These are phyloP conservation scores for Scrobipalpa costella DNA, from an alignment of 2,888 invertebrate genomes.

Conservation along the genomic window DNA sequence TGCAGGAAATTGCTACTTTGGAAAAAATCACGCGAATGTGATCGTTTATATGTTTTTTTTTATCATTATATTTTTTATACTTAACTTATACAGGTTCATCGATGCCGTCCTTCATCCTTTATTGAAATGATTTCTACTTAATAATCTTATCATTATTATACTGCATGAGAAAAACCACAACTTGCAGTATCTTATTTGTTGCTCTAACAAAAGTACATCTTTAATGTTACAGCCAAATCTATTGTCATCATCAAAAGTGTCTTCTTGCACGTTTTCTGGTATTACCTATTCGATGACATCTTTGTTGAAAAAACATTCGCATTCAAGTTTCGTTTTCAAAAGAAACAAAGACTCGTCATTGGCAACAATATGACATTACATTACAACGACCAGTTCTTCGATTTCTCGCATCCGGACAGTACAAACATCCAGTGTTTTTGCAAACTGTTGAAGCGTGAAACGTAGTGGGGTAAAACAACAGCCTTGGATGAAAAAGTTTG, in stretches of 20 bases:
- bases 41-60: too few species aligned
- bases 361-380: conserved; percentile 34
- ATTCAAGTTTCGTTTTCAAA: conserved; percentile 29
- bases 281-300: conserved; percentile 26
- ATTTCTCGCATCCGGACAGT: conserved; percentile 30
- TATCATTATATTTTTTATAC: too few species aligned
- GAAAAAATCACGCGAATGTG: too few species aligned
- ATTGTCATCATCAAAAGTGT: conserved; percentile 2
- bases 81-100: too few species aligned
- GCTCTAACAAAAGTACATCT: neutral
- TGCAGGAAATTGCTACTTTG: neutral
- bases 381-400: conserved; percentile 31
- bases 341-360: conserved; percentile 31
- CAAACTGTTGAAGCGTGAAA: conserved; percentile 40
- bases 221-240: conserved; percentile 1
- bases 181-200: too few species aligned
- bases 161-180: too few species aligned
- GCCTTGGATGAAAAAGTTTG: conserved; percentile 40
- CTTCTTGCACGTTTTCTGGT: conserved; percentile 1
- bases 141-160: too few species aligned
- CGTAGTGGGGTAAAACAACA: conserved; percentile 36
- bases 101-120: too few species aligned
- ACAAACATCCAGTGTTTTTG: conserved; percentile 36
- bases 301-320: conserved; percentile 32
- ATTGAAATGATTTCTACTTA: too few species aligned